Evolutionary conservation across 2,888 invertebrate genomes (phyloP).

Genomic region (Drosophila basisetae): DNA sequence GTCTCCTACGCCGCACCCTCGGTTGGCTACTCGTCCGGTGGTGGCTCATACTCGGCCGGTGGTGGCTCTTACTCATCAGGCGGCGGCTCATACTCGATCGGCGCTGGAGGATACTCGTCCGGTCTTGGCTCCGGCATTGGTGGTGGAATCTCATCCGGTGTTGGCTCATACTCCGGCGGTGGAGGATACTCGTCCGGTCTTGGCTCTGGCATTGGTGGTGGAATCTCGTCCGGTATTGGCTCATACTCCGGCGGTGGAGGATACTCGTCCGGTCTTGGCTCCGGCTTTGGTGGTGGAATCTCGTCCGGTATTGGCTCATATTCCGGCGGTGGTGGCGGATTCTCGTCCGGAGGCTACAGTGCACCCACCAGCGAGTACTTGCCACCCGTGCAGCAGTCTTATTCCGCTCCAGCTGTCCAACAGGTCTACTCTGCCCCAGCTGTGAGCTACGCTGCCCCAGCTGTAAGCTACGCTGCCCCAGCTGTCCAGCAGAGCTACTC

Average conservation of each 20-base stretch:
- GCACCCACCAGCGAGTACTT: slow-evolving; percentile 17
- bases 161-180: slow-evolving; percentile 26
- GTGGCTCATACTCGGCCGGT: slow-evolving; percentile 19
- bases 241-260: neutral
- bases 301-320: neutral
- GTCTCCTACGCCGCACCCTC: slow-evolving; percentile 47
- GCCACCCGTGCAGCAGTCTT: slow-evolving; percentile 29
- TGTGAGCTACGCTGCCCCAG: slow-evolving; percentile 50
- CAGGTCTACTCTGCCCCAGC: slow-evolving; percentile 50
- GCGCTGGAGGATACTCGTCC: neutral
- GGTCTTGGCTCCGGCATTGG: neutral
- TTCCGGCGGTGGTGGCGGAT: neutral
- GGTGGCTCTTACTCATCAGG: slow-evolving; percentile 5
- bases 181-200: neutral
- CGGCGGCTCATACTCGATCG: slow-evolving; percentile 22
- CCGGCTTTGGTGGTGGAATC: neutral
- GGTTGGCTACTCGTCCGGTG: slow-evolving; percentile 27
- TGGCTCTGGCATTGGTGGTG: neutral
- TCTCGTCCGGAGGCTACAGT: slow-evolving; percentile 17
- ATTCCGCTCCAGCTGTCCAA: slow-evolving; percentile 50
- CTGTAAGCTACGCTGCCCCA: slow-evolving; percentile 55
- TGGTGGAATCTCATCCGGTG: neutral
- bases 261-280: neutral
- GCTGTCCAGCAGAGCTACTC: slow-evolving; percentile 55
- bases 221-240: neutral